Percentiles rank a stretch among this genome's conserved stretches.
Conservation (phyloP, 2,888 invertebrate species). For the Venusia cambrica region DNA sequence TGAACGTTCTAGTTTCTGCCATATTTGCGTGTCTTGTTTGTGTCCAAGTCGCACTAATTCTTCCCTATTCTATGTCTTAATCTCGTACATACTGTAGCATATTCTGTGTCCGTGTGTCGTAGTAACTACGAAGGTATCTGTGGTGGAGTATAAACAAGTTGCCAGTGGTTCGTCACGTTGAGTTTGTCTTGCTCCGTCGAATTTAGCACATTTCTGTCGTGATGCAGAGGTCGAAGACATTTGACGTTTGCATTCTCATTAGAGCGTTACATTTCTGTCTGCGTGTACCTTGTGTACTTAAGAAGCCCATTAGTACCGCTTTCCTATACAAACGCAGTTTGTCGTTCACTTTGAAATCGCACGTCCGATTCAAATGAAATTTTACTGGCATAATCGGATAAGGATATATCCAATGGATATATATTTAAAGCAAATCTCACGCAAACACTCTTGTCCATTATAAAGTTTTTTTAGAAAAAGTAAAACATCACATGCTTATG, state of each 20-base stretch:
- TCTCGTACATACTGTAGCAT: conserved; percentile 1
- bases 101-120: conserved; percentile 6
- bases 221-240: conserved; percentile 63
- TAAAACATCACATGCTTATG: too few relatives aligned
- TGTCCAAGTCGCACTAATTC: conserved; percentile 7
- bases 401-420: too few relatives aligned
- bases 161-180: conserved; percentile 64
- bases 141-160: conserved; percentile 53
- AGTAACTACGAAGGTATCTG: background rate
- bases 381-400: too few relatives aligned
- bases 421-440: too few relatives aligned
- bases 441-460: too few relatives aligned
- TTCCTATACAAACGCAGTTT: too few relatives aligned
- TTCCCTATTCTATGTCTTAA: conserved; percentile 5
- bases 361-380: too few relatives aligned
- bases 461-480: too few relatives aligned
- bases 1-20: conserved; percentile 37
- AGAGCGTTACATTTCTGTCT: conserved; percentile 70
- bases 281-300: conserved; percentile 5
- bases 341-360: too few relatives aligned
- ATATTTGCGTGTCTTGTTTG: conserved; percentile 11
- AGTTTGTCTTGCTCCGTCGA: conserved; percentile 60
- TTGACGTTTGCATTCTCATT: conserved; percentile 66
- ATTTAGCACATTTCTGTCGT: conserved; percentile 72
- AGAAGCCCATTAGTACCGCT: too few relatives aligned